Conservation (phyloP, 2,888 invertebrate genomes). For the Stenurella melanura region DNA sequence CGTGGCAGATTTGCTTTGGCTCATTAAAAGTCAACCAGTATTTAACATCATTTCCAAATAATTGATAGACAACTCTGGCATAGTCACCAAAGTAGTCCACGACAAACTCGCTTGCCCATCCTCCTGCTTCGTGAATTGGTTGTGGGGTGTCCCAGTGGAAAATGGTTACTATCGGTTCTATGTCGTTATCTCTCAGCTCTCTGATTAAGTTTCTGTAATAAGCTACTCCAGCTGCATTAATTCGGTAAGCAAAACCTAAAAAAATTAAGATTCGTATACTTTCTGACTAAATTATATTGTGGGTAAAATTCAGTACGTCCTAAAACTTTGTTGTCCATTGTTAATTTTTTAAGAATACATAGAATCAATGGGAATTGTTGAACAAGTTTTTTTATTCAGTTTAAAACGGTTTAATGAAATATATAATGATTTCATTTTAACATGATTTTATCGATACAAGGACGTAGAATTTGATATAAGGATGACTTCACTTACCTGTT, state of each 20-base stretch:
- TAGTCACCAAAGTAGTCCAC: slow-evolving; percentile 78
- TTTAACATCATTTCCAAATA: slow-evolving; percentile 69
- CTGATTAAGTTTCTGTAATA: slow-evolving; percentile 76
- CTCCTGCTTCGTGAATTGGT: slow-evolving; percentile 74
- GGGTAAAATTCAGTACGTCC: too few relatives aligned
- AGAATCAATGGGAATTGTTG: too few relatives aligned
- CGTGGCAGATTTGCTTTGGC: slow-evolving; percentile 65
- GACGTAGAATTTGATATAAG: neutral
- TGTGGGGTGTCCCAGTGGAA: slow-evolving; percentile 73
- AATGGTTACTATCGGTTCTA: slow-evolving; percentile 78
- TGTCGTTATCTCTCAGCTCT: slow-evolving; percentile 75
- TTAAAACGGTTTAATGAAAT: too few relatives aligned
- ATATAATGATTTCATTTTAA: neutral
- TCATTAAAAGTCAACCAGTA: slow-evolving; percentile 77
- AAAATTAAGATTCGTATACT: neutral
- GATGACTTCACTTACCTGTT: slow-evolving; percentile 73
- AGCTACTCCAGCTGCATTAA: slow-evolving; percentile 82
- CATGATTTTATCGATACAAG: neutral
- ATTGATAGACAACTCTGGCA: slow-evolving; percentile 74
- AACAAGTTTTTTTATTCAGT: too few relatives aligned
- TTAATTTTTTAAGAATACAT: too few relatives aligned
- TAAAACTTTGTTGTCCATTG: too few relatives aligned
- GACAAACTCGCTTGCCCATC: slow-evolving; percentile 78
- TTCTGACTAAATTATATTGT: too few relatives aligned
- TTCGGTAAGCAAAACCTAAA: slow-evolving; percentile 49